These are phyloP conservation scores for Pteropus alecto DNA, from an alignment of 2,113 vertebrate genomes.

Conservation along the genomic window DNA sequence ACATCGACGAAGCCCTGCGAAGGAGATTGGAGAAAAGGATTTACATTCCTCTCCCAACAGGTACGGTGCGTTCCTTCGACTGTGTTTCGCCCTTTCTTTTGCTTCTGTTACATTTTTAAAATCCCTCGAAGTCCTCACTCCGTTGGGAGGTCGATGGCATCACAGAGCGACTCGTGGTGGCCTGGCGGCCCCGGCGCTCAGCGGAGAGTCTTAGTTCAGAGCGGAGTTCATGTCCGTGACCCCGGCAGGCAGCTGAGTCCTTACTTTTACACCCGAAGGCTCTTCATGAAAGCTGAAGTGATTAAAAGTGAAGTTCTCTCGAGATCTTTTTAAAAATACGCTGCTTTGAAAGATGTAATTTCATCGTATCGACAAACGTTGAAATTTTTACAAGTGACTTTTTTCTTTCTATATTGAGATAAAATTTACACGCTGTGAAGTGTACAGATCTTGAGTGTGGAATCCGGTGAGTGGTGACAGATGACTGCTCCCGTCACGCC, in stretches of 20 bases:
- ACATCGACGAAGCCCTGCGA: constrained; percentile 88
- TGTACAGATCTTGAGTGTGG: not conserved
- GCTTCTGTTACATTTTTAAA: not conserved
- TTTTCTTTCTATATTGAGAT: not conserved
- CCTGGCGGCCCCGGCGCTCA: no score
- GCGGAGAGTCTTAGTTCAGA: not conserved
- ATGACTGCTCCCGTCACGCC: not conserved
- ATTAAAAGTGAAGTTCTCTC: constrained; percentile 73
- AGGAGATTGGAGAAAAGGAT: constrained; percentile 89
- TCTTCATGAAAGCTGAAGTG: constrained; percentile 55
- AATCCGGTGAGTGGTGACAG: constrained; percentile 10
- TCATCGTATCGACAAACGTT: constrained; percentile 43
- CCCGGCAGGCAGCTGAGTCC: constrained; percentile 71
- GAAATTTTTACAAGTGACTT: constrained; percentile 16
- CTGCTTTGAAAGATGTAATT: constrained; percentile 60
- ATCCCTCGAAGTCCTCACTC: not conserved
- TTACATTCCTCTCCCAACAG: constrained; percentile 89
- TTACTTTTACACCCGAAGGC: constrained; percentile 64
- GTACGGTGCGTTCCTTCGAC: constrained; percentile 65
- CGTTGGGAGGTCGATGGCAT: not conserved
- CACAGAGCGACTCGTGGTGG: no score
- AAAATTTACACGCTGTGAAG: not conserved
- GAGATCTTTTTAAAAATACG: constrained; percentile 65
- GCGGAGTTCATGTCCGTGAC: not conserved
- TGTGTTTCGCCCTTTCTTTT: not conserved